Base-by-base conservation (phyloP, 2,797 vertebrate species). In the Periophthalmus magnuspinnatus region DNA sequence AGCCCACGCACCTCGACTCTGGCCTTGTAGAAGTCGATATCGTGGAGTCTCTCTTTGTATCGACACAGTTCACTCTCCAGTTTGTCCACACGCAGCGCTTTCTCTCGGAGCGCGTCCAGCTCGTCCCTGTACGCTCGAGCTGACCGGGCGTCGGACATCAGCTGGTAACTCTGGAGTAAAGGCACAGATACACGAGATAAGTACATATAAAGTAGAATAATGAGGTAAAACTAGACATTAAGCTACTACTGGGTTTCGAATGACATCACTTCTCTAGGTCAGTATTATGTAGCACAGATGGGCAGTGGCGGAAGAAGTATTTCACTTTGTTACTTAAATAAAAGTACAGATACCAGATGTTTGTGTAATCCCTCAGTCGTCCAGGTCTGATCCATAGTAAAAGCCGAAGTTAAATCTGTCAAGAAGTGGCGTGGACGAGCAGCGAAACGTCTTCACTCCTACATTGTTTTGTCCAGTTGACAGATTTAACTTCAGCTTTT, bases 11-110 rank as follows among this genome's bases (percentile, higher is more conserved):
- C 97, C 96, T 99, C 97, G 19, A 98, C 92, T 91, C 97, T 94
- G 90, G 97, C 96, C 85, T 95, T 99, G 91, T 98, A 99, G 89
- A 99, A 99, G 88, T 99, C 97, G 0, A 98, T 97, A 88, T 99
- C 96, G 3, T 97, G 97, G n/a, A 99, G 94, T 38, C 93, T 94
- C 84, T 99, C 97, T 84, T 97, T 99, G 78, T 96, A 99, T 54
- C 97, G 94, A 59, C 86, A 86, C 90, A 98, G 91, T 90, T 98
- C 97, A 21, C 97, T 99, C 93, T 99, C 97, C 89, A 99, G 94
- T 80, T 99, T 99, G 91, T 99, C 97, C 1, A 98, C 97, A 0
- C 95, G 94, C 79, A 97, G 87, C 0, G 97, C 97, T 81, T 99
- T 99, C 87, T 99, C 97, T 78, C 97, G 87, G 59, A 99, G 94